Evolutionary conservation across 2,797 vertebrate species (phyloP), one percentile per base, ranked within the genome.

Genomic region (Fistularia commersonii): DNA sequence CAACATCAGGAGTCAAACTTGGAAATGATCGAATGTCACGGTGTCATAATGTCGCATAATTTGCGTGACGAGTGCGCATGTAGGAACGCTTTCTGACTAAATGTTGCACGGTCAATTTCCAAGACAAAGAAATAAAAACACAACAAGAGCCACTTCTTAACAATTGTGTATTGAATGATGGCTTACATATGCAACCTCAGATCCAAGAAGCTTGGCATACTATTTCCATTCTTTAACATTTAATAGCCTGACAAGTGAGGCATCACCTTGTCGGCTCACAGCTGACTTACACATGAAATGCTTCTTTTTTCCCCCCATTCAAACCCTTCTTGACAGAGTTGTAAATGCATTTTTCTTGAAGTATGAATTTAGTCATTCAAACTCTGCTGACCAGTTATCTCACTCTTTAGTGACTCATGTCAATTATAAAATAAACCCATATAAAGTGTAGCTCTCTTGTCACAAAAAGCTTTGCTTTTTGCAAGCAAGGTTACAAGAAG

Each of bases 161-260:
- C 84, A 90, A 88, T 82, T 74, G 86, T 90, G 86, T 89, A 89
- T 91, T 90, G 85, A 89, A 82, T 84, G 79, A 89, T 89, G 87
- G 84, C 81, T 88, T 89, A 89, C 89, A 90, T 87, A 88, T 88
- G 82, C 82, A 87, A 86, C 84, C 87, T 84, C 67, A 83, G 76
- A 87, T 89, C 79, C 79, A 88, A 84, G 80, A 87, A 61, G 69
- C 73, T 79, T 82, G 71, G 76, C 82, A 87, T 80, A 83, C 72
- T 66, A 80, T 80, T 58, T 83, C 79, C 76, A 82, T 81, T 85
- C 74, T 81, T 87, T 72, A 80, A 81, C 81, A 84, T 83, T 74
- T 61, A 74, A 67, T 65, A 69, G 61, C 57, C 70, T 70, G 74
- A 79, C 61, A 63, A 46, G 56, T 72, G 76, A 79, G 77, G 76